Conservation (phyloP, 2,888 invertebrate species). For the Trachelus iudaicus region DNA sequence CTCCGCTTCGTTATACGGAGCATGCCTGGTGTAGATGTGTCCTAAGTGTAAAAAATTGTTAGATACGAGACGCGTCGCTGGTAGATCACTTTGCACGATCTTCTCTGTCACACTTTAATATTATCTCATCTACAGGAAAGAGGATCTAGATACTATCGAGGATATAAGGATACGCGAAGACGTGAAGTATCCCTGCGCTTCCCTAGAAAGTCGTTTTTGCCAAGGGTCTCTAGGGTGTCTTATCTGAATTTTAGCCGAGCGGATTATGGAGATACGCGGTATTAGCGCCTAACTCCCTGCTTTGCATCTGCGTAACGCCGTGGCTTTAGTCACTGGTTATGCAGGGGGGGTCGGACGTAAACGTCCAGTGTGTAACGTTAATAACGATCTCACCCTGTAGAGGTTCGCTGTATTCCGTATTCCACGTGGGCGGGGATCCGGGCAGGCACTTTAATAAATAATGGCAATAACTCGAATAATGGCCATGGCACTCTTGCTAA, state of each 20-base stretch:
- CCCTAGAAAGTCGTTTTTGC: neutral
- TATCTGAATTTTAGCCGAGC: conserved; percentile 32
- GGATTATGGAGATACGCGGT: conserved; percentile 35
- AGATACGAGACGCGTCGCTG: neutral
- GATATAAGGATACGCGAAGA: neutral
- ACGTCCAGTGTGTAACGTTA: neutral
- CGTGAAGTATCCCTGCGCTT: neutral
- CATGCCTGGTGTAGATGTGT: neutral
- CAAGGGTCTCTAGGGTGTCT: conserved; percentile 6
- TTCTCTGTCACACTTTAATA: neutral
- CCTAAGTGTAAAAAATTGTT: neutral
- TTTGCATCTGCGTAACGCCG: conserved; percentile 31
- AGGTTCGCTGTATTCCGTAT: neutral
- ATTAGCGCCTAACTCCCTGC: conserved; percentile 34
- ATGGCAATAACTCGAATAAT: neutral
- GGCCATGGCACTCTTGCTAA: neutral
- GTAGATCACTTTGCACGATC: neutral
- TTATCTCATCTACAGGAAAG: neutral
- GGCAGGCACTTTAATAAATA: neutral
- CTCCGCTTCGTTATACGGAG: neutral
- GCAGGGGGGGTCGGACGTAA: neutral
- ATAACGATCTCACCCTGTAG: neutral
- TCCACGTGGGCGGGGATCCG: neutral
- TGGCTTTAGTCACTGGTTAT: neutral
- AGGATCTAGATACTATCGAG: conserved; percentile 5